Conservation (phyloP, 2,888 invertebrate genomes). For the Exephanes ischioxanthus region DNA sequence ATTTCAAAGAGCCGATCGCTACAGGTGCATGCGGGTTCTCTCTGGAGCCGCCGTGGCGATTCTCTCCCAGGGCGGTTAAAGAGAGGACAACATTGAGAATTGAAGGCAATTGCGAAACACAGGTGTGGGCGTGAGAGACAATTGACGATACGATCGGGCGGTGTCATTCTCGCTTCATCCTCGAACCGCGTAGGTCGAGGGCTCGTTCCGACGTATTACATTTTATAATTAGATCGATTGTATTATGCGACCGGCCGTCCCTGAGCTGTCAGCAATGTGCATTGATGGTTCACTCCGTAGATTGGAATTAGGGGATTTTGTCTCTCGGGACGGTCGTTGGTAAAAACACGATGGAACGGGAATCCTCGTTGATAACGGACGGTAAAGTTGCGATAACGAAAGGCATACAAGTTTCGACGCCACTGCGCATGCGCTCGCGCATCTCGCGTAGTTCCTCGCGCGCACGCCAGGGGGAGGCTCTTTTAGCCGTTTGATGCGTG, state of each 20-base stretch:
- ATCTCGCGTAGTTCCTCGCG: constrained; percentile 22
- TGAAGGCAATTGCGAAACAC: constrained; percentile 41
- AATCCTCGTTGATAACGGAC: constrained; percentile 22
- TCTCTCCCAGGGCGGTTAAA: neutral
- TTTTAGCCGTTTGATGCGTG: constrained; percentile 76
- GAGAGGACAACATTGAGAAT: constrained; percentile 20
- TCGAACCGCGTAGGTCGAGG: constrained; percentile 4
- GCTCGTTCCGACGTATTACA: constrained; percentile 7
- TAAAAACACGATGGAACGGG: neutral
- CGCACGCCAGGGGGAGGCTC: constrained; percentile 61
- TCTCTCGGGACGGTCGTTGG: neutral
- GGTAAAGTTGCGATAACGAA: neutral
- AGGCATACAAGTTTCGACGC: constrained; percentile 11
- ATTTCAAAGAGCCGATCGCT: constrained; percentile 39
- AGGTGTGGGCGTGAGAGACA: constrained; percentile 25
- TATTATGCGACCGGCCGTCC: constrained; percentile 29
- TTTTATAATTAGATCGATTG: constrained; percentile 29
- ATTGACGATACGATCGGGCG: constrained; percentile 10
- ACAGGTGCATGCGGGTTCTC: constrained; percentile 45
- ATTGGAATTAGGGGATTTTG: neutral
- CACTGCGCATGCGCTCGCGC: constrained; percentile 12
- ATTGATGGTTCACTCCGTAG: neutral
- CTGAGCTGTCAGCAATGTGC: constrained; percentile 15
- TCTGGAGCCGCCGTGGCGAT: neutral
- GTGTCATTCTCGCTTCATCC: constrained; percentile 17